Evolutionary conservation across 2,888 invertebrate species (phyloP).

Genomic region (Ornithoptera alexandrae): DNA sequence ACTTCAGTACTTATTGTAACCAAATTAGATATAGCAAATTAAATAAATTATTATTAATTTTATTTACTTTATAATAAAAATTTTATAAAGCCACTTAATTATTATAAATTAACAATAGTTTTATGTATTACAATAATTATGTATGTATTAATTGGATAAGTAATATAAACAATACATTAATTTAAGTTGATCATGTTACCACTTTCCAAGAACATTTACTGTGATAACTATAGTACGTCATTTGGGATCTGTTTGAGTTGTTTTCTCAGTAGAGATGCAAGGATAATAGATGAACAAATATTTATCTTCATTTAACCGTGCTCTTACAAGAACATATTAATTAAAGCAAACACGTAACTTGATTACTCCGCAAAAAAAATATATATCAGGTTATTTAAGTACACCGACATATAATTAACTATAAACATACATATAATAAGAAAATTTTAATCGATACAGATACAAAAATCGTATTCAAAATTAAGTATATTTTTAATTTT

Average conservation of each 20-base stretch:
- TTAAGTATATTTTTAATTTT: too few relatives aligned
- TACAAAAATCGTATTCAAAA: too few relatives aligned
- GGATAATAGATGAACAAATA: slow-evolving; percentile 19
- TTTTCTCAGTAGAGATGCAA: slow-evolving; percentile 16
- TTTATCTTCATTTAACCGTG: slow-evolving; percentile 15
- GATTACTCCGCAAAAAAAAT: slow-evolving; percentile 6
- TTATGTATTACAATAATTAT: background rate
- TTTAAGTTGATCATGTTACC: slow-evolving; percentile 6
- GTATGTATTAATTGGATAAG: slow-evolving; percentile 16
- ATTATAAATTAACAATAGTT: background rate
- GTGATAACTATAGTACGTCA: slow-evolving; percentile 10
- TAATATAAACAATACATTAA: background rate
- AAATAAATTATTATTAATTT: too few relatives aligned
- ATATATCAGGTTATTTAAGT: background rate
- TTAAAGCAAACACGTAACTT: slow-evolving; percentile 7
- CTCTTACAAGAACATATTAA: slow-evolving; percentile 13
- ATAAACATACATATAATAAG: background rate
- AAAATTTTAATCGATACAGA: background rate
- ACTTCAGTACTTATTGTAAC: too few relatives aligned
- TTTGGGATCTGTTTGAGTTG: slow-evolving; percentile 8
- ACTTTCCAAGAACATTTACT: slow-evolving; percentile 9
- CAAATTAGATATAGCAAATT: too few relatives aligned
- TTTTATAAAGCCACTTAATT: background rate
- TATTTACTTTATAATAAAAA: background rate
- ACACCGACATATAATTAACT: background rate